A percentile compares a stretch with the other conserved stretches of the same genome.
These are phyloP conservation scores for Uropetala carovei DNA, from an alignment of 2,888 invertebrate genomes.

Conservation along the genomic window DNA sequence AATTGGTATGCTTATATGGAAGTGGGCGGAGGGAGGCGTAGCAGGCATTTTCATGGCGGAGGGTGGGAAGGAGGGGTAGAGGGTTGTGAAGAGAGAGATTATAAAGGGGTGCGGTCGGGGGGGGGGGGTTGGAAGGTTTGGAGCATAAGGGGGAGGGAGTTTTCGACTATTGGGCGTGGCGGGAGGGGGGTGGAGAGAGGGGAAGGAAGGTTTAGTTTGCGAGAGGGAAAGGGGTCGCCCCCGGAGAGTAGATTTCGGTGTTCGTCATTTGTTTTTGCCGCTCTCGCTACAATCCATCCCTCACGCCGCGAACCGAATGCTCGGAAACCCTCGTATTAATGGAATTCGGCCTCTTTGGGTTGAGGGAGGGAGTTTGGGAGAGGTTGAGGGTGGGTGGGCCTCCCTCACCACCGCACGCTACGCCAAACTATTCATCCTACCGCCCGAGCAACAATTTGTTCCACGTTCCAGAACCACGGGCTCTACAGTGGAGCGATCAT, in stretches of 20 bases:
- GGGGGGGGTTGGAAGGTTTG: background rate
- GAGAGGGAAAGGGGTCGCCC: slow-evolving; percentile 14
- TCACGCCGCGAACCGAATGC: slow-evolving; percentile 60
- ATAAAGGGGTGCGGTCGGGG: slow-evolving; percentile 37
- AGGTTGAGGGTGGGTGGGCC: slow-evolving; percentile 4
- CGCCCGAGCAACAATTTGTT: slow-evolving; percentile 55
- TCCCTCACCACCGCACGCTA: slow-evolving; percentile 35
- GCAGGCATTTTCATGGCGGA: slow-evolving; percentile 48
- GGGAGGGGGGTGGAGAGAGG: background rate
- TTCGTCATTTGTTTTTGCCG: slow-evolving; percentile 64
- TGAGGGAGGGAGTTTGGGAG: background rate
- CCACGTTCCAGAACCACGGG: slow-evolving; percentile 49
- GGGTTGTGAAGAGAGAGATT: background rate
- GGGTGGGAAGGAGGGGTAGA: background rate
- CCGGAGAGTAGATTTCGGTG: slow-evolving; percentile 61
- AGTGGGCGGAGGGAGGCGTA: slow-evolving; percentile 27
- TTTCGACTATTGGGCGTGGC: background rate
- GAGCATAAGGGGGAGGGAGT: background rate
- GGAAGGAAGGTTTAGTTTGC: slow-evolving; percentile 18
- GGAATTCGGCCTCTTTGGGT: slow-evolving; percentile 59
- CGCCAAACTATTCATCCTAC: slow-evolving; percentile 61
- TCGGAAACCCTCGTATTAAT: slow-evolving; percentile 59
- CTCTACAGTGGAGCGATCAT: slow-evolving; percentile 26
- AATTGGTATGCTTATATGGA: slow-evolving; percentile 37
- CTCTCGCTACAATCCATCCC: slow-evolving; percentile 60